Evolutionary conservation across 2,113 vertebrate genomes (phyloP).

Genomic region (Malurus melanocephalus): DNA sequence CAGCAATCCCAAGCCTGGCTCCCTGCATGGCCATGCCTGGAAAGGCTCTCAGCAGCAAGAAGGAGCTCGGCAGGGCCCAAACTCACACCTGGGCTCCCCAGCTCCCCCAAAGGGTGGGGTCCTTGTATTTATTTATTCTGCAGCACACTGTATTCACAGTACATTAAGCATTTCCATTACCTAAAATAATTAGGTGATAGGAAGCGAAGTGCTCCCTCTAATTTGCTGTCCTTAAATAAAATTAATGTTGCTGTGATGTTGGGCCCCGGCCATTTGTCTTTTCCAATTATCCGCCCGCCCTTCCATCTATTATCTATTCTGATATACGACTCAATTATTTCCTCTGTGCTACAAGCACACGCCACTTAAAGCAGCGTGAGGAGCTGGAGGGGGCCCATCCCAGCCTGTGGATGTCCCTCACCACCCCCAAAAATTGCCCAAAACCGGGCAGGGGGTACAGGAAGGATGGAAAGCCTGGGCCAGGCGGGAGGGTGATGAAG

Average conservation of each 20-base stretch:
- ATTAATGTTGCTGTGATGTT: conserved; percentile 79
- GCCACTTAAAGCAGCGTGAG: background rate
- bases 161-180: conserved; percentile 86
- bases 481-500: background rate
- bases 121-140: conserved; percentile 66
- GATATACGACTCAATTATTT: conserved; percentile 75
- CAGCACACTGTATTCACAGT: conserved; percentile 76
- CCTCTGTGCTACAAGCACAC: conserved; percentile 11
- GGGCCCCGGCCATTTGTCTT: conserved; percentile 76
- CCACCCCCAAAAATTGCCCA: background rate
- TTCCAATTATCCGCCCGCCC: conserved; percentile 72
- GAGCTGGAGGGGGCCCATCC: background rate
- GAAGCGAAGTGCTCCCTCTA: conserved; percentile 76
- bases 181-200: conserved; percentile 84
- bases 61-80: background rate
- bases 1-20: rapidly evolving
- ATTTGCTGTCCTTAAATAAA: conserved; percentile 83
- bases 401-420: rapidly evolving
- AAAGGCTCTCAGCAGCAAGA: background rate
- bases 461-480: background rate
- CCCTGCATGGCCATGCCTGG: rapidly evolving
- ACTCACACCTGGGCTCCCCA: background rate
- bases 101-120: conserved; percentile 36
- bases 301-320: conserved; percentile 71
- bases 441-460: background rate